phyloP scores from a whole-genome alignment of 2,797 vertebrate genomes.

The Neosilurus mollespiculum region DNA sequence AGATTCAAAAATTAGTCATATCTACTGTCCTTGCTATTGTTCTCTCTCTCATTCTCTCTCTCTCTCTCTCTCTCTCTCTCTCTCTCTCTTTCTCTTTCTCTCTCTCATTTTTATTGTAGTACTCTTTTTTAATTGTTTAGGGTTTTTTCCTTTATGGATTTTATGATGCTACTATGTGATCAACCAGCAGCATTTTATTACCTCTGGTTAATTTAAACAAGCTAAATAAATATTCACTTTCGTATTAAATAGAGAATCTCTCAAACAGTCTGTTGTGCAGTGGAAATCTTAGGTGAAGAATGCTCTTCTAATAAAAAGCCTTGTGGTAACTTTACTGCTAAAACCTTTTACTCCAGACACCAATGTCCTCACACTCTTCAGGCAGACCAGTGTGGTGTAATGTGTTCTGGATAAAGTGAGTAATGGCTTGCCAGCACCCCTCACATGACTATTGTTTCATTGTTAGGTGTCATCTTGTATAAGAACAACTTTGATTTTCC shows the following conservation, averaged over 20 bases:
- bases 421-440: conserved; percentile 42
- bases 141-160: neutral
- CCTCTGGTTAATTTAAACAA: neutral
- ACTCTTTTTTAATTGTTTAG: neutral
- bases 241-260: neutral
- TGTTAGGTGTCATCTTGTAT: conserved; percentile 1
- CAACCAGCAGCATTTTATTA: neutral
- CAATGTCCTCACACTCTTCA: neutral
- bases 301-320: neutral
- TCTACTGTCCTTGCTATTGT: neutral
- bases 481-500: conserved; percentile 5
- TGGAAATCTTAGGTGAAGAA: neutral
- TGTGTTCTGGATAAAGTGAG: conserved; percentile 35
- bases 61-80: neutral
- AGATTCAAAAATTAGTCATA: neutral
- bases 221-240: neutral
- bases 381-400: neutral
- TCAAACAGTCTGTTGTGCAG: neutral
- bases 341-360: neutral
- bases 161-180: too few relatives aligned
- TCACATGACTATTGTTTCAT: conserved; percentile 24
- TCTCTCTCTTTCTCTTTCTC: neutral
- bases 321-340: neutral
- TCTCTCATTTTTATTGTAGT: neutral
- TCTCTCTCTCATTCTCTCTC: neutral